Evolutionary conservation across 2,888 invertebrate species (phyloP).

Genomic region (Acanthosepion esculentum): DNA sequence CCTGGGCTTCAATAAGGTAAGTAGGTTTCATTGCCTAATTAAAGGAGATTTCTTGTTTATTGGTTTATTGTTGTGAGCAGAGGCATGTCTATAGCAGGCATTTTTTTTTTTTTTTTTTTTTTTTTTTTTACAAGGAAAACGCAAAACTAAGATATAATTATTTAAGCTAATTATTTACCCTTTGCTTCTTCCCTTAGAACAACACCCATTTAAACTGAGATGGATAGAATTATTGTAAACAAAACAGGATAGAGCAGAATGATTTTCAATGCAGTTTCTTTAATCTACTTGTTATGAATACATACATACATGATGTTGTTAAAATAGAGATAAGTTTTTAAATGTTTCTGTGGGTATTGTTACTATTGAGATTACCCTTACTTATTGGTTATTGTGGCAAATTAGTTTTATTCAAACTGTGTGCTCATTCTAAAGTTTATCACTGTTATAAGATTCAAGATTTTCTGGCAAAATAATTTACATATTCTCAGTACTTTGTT

Average conservation of each 20-base stretch:
- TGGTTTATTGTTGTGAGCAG: constrained; percentile 46
- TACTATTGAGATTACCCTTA: too few relatives aligned
- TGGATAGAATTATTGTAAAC: background rate
- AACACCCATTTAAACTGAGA: background rate
- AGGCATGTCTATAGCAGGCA: constrained; percentile 40
- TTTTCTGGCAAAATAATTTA: too few relatives aligned
- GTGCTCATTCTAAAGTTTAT: too few relatives aligned
- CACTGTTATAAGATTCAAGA: too few relatives aligned
- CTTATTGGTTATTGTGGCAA: too few relatives aligned
- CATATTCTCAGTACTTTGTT: too few relatives aligned
- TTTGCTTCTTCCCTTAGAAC: background rate
- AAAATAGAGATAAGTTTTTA: too few relatives aligned
- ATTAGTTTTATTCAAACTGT: too few relatives aligned
- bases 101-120: background rate
- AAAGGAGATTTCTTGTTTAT: constrained; percentile 25
- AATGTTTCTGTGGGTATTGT: too few relatives aligned
- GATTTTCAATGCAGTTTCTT: background rate
- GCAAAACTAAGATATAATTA: background rate
- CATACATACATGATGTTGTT: background rate
- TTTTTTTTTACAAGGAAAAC: background rate
- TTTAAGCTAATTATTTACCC: background rate
- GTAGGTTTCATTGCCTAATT: constrained; percentile 39
- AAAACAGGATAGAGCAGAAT: background rate
- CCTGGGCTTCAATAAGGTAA: constrained; percentile 38
- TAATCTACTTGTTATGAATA: too few relatives aligned